These are phyloP conservation scores for Panorpa germanica DNA, from an alignment of 2,888 invertebrate species.

Conservation along the genomic window DNA sequence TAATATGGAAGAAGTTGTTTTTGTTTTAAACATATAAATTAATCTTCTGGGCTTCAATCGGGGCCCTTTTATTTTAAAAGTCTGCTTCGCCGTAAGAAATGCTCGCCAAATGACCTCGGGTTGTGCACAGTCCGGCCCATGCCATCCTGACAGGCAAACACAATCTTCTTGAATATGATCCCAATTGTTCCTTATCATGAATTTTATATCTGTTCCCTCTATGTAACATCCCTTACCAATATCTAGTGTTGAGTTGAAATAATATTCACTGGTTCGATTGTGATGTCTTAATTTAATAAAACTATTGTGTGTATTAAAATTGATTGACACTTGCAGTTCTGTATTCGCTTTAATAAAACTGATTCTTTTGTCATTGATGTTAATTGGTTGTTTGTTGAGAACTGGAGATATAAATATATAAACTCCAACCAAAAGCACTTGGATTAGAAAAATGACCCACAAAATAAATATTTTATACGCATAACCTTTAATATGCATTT, in stretches of 20 bases:
- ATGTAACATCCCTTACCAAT: too few species aligned
- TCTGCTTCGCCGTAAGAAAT: slow-evolving; percentile 33
- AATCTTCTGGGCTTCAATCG: slow-evolving; percentile 29
- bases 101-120: slow-evolving; percentile 48
- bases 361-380: slow-evolving; percentile 2
- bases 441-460: slow-evolving; percentile 20
- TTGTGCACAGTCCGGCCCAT: slow-evolving; percentile 42
- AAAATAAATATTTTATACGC: slow-evolving; percentile 18
- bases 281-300: too few species aligned
- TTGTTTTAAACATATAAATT: slow-evolving; percentile 32
- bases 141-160: slow-evolving; percentile 38
- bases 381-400: too few species aligned
- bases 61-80: slow-evolving; percentile 23
- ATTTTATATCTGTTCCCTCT: slow-evolving; percentile 22
- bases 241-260: too few species aligned
- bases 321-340: too few species aligned
- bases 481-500: too few species aligned
- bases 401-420: too few species aligned
- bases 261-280: too few species aligned
- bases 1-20: slow-evolving; percentile 31
- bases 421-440: slow-evolving; percentile 20
- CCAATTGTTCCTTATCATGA: slow-evolving; percentile 20
- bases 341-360: not conserved
- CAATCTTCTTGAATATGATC: too few species aligned
- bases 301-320: too few species aligned